Conservation (phyloP, 1,140 invertebrate genomes). For the Bathynomus jamesi region DNA sequence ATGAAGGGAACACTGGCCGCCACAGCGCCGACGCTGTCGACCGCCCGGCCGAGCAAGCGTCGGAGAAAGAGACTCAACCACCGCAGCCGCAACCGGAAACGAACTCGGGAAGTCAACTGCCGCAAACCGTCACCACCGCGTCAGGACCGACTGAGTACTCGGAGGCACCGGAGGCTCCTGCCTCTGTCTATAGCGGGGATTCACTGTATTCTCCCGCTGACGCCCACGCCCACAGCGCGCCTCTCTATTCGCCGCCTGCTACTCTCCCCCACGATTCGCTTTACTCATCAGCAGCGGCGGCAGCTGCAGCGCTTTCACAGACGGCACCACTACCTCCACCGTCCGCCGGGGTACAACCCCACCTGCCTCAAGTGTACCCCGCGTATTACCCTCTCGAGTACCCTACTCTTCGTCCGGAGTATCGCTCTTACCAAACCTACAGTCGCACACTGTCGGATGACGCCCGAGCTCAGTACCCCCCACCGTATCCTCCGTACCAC, state of each 20-base stretch:
- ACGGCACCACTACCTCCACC: constrained; percentile 26
- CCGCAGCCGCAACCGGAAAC: constrained; percentile 8
- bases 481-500: constrained; percentile 37
- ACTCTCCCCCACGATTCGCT: constrained; percentile 12
- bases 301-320: constrained; percentile 25
- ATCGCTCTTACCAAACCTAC: constrained; percentile 29
- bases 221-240: constrained; percentile 16
- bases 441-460: constrained; percentile 25
- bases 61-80: constrained; percentile 24
- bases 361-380: constrained; percentile 34
- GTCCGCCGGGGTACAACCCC: constrained; percentile 28
- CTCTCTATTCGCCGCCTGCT: constrained; percentile 29
- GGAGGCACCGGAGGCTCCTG: constrained; percentile 5
- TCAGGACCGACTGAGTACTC: constrained; percentile 9
- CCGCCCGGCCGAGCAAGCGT: constrained; percentile 17
- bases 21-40: constrained; percentile 34
- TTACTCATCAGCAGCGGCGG: constrained; percentile 8
- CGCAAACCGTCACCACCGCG: constrained; percentile 8
- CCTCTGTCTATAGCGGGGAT: constrained; percentile 16
- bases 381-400: constrained; percentile 37
- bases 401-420: constrained; percentile 33
- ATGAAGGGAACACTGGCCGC: constrained; percentile 38
- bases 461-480: constrained; percentile 31
- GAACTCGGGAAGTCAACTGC: constrained; percentile 3
- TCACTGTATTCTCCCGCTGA: constrained; percentile 15